Conservation (phyloP, 2,888 invertebrate genomes). For the Chrysomela aeneicollis region DNA sequence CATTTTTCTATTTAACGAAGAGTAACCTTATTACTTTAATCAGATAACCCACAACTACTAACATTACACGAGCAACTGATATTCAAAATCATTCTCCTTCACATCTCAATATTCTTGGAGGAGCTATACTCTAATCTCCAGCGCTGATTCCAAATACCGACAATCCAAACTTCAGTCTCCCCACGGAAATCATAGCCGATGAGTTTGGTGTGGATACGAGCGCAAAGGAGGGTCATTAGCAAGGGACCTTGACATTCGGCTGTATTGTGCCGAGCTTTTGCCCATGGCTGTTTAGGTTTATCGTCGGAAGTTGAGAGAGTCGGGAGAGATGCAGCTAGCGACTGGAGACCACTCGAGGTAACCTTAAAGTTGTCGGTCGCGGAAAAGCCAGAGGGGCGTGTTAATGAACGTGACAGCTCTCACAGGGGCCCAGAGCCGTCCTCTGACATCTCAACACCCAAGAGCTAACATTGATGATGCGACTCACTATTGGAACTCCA, state of each 20-base stretch:
- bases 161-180: neutral
- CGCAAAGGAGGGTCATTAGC: constrained; percentile 13
- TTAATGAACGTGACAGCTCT: neutral
- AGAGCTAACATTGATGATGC: too few relatives aligned
- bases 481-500: too few relatives aligned
- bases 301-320: constrained; percentile 13
- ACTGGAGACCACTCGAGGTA: neutral
- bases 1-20: too few relatives aligned
- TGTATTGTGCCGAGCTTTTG: constrained; percentile 10
- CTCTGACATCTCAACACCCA: too few relatives aligned
- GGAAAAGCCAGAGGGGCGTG: neutral
- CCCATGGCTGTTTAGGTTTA: constrained; percentile 18
- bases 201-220: constrained; percentile 8
- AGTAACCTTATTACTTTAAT: too few relatives aligned
- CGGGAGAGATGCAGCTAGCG: neutral
- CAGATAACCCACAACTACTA: too few relatives aligned
- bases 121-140: too few relatives aligned
- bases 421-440: neutral
- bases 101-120: too few relatives aligned
- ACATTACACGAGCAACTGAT: too few relatives aligned
- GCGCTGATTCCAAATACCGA: neutral
- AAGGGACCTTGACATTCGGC: constrained; percentile 17
- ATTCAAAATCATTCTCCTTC: too few relatives aligned
- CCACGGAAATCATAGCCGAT: constrained; percentile 3
- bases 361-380: constrained; percentile 1